Evolutionary conservation across 2,888 invertebrate genomes (phyloP).

Genomic region (Melitaea athalia): DNA sequence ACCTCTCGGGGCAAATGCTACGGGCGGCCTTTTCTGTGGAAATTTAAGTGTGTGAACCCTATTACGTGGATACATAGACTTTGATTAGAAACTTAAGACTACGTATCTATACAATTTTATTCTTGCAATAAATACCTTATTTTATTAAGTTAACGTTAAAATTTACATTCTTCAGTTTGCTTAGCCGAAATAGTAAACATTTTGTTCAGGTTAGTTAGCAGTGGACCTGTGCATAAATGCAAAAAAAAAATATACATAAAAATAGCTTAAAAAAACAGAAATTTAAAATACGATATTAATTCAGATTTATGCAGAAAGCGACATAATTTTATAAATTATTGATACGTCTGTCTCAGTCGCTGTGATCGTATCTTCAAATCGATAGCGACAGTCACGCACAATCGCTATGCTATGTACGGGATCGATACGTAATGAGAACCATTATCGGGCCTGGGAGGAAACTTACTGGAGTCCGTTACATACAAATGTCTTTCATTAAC

Average conservation of each 20-base stretch:
- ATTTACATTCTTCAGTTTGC: background rate
- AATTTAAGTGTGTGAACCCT: constrained; percentile 55
- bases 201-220: background rate
- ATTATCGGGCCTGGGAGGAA: constrained; percentile 72
- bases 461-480: constrained; percentile 76
- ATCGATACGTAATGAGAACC: constrained; percentile 57
- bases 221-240: background rate
- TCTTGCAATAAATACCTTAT: background rate
- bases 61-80: constrained; percentile 55
- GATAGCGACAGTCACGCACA: constrained; percentile 36
- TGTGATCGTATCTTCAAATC: constrained; percentile 23
- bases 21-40: constrained; percentile 68
- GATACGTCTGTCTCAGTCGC: constrained; percentile 24
- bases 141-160: background rate
- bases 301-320: constrained; percentile 17
- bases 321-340: constrained; percentile 25
- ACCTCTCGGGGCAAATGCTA: constrained; percentile 70
- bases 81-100: constrained; percentile 5
- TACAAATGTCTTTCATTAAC: constrained; percentile 81
- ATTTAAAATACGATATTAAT: constrained; percentile 16
- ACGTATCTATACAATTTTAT: background rate
- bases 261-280: background rate
- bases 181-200: background rate
- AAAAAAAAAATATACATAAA: background rate
- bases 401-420: constrained; percentile 46